Conservation (phyloP, 2,797 vertebrate genomes). For the Chaunax sp. region DNA sequence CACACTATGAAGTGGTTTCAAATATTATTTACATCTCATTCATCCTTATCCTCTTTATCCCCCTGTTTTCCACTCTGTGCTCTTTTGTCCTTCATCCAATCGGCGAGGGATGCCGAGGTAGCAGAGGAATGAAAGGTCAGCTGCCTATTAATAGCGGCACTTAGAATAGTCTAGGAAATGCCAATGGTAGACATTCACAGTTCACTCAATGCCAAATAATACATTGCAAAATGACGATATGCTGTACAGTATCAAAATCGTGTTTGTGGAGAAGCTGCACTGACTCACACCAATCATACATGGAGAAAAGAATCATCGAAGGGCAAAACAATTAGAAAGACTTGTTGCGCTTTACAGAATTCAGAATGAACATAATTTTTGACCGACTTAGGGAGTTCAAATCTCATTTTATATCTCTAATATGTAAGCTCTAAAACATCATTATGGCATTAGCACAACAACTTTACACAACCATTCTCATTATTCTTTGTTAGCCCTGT, state of each 20-base stretch:
- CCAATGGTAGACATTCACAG: constrained; percentile 24
- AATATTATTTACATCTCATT: background rate
- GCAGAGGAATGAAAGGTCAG: constrained; percentile 63
- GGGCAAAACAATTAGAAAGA: background rate
- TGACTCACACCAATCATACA: background rate
- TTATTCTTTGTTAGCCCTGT: background rate
- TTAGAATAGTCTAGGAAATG: constrained; percentile 43
- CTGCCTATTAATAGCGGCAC: constrained; percentile 60
- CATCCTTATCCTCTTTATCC: background rate
- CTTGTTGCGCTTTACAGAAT: background rate
- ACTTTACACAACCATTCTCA: background rate
- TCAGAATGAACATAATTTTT: background rate
- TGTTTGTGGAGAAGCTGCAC: background rate
- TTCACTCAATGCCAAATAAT: constrained; percentile 8
- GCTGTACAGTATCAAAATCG: background rate
- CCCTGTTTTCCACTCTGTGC: constrained; percentile 8
- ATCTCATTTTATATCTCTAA: background rate
- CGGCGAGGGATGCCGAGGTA: constrained; percentile 7
- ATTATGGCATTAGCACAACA: background rate
- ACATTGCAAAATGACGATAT: constrained; percentile 4
- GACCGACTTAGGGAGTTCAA: background rate
- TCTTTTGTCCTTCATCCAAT: constrained; percentile 20
- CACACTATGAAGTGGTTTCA: background rate
- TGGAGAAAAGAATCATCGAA: background rate
- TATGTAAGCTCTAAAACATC: background rate